phyloP scores from a whole-genome alignment of 2,888 invertebrate species.

The Caenorhabditis uteleia region DNA sequence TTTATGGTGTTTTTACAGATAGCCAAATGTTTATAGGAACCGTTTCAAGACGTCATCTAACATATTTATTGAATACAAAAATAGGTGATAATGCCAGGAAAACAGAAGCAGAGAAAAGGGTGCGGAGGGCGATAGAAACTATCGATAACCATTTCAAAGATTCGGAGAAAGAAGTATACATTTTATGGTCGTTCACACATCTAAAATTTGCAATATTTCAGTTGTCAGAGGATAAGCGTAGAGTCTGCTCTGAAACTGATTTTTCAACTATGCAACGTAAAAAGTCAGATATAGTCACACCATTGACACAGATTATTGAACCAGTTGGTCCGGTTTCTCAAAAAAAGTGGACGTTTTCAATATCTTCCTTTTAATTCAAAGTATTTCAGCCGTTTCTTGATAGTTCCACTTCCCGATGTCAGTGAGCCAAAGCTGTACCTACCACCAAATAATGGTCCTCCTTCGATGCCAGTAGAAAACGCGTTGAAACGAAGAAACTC shows the following conservation, averaged over 20 bases:
- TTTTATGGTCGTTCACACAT: too few species aligned
- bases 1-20: constrained; percentile 36
- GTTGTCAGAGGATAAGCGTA: constrained; percentile 22
- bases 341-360: constrained; percentile 12
- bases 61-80: constrained; percentile 21
- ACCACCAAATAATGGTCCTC: constrained; percentile 9
- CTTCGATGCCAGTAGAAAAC: constrained; percentile 15
- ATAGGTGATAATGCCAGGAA: constrained; percentile 62
- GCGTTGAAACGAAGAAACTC: constrained; percentile 21
- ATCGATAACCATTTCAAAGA: constrained; percentile 67
- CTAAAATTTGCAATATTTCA: too few species aligned
- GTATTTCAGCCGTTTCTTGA: constrained; percentile 27
- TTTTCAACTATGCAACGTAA: too few species aligned
- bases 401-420: constrained; percentile 26
- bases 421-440: constrained; percentile 25
- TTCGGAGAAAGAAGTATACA: constrained; percentile 35
- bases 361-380: background rate
- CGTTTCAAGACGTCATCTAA: constrained; percentile 57
- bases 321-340: constrained; percentile 14
- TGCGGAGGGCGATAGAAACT: constrained; percentile 63
- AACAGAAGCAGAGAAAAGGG: constrained; percentile 59
- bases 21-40: constrained; percentile 67
- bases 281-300: constrained; percentile 15
- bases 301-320: constrained; percentile 14
- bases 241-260: constrained; percentile 33